A percentile compares a stretch with the other conserved stretches of the same genome.
Conservation (phyloP, 2,113 vertebrate genomes). For the Megaleporinus macrocephalus region DNA sequence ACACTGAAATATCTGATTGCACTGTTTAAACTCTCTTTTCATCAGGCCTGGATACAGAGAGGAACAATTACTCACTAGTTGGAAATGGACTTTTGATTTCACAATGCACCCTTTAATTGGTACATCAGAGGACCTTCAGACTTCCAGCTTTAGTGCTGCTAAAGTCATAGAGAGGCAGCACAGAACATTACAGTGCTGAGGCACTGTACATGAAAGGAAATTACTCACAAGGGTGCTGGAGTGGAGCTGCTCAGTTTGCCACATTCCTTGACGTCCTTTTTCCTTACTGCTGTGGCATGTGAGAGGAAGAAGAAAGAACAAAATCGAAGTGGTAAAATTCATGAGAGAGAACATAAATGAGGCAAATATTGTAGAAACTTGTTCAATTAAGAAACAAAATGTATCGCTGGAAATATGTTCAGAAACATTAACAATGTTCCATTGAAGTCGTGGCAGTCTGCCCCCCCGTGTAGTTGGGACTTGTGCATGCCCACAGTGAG, state of each 20-base stretch:
- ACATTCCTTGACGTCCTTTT: slow-evolving; percentile 30
- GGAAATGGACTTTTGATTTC: slow-evolving; percentile 76
- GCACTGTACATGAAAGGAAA: slow-evolving; percentile 40
- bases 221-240: slow-evolving; percentile 40
- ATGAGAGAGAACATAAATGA: slow-evolving; percentile 43
- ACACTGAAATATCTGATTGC: slow-evolving; percentile 70
- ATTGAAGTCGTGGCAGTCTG: no score
- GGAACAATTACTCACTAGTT: slow-evolving; percentile 68
- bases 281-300: slow-evolving; percentile 15
- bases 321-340: slow-evolving; percentile 31
- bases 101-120: slow-evolving; percentile 72
- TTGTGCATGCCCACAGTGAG: no score
- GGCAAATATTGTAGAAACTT: background rate
- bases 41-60: slow-evolving; percentile 66
- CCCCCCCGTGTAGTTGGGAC: no score
- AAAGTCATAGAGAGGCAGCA: background rate
- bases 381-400: no score
- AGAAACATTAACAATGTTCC: no score
- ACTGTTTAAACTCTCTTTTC: slow-evolving; percentile 72
- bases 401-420: no score
- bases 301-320: slow-evolving; percentile 16
- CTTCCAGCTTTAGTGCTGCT: slow-evolving; percentile 55
- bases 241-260: slow-evolving; percentile 37
- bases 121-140: slow-evolving; percentile 66
- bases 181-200: slow-evolving; percentile 34